Evolutionary conservation across 1,140 invertebrate genomes (phyloP), one percentile per base, ranked within the genome.

Genomic region (Caenorhabditis remanei): DNA sequence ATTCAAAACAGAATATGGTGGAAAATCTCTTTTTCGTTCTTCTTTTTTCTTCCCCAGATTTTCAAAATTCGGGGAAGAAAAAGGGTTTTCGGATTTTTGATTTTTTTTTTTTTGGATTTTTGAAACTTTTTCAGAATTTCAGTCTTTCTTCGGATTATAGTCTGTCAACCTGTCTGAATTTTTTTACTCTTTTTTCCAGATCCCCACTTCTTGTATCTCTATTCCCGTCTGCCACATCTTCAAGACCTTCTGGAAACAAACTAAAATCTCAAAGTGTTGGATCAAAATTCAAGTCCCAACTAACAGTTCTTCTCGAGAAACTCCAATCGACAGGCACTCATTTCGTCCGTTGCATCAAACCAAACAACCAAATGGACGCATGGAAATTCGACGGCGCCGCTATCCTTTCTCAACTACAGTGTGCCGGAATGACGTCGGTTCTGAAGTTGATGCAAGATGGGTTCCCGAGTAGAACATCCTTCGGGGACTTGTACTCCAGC

Each of bases 301-400:
- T 99, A 50, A 94, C 95, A 11, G 95, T 96, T 90, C 94, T 99
- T 0, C 97, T 99, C 96, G 96, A 97, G 67, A 98, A 98, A 93
- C 93, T 99, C 71, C n/a, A 65, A 19, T 53, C 61, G 8, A 58
- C 83, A 0, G 97, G 97, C 46, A 99, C 97, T 56, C 98, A 96
- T 94, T 99, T 99, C 93, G 95, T 99, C 82, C 95, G 97, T 6
- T 99, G 97, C 92, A 96, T 99, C 67, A 99, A 99, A 93, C 97
- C 97, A 1, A 99, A 99, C 94, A 95, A 95, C 55, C 96, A 96
- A 93, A 99, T 99, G 97, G 94, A 96, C 4, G 95, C 96, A 88
- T 95, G 96, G 87, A 94, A 95, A 85, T 97, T 97, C 91, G 97
- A 98, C 92, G 97, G 97, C 46, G 95, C 95, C 55, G 95, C 96